These are phyloP conservation scores for Erinaceus europaeus DNA, from an alignment of 2,113 vertebrate species.

Conservation along the genomic window DNA sequence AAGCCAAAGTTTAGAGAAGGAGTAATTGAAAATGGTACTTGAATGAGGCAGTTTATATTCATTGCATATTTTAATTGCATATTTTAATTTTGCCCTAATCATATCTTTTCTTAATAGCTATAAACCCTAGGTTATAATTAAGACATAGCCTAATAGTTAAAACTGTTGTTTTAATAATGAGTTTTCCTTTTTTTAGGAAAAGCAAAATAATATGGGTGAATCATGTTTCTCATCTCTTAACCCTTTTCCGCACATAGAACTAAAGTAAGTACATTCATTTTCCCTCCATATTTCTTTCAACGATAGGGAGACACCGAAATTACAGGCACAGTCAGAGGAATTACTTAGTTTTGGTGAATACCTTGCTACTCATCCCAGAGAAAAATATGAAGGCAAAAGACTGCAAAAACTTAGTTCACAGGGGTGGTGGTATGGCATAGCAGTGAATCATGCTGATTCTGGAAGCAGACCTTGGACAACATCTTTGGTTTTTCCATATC, in stretches of 20 bases:
- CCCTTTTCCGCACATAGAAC: not conserved
- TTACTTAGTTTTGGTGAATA: not conserved
- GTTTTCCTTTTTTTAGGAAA: constrained; percentile 50
- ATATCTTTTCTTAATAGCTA: constrained; percentile 61
- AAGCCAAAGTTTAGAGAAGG: constrained; percentile 8
- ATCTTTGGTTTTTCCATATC: not conserved
- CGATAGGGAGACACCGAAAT: not conserved
- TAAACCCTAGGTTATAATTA: constrained; percentile 61
- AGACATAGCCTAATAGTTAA: constrained; percentile 61
- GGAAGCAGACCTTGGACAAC: not conserved
- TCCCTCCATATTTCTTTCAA: not conserved
- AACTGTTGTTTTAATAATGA: constrained; percentile 67
- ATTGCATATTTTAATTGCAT: too few species aligned
- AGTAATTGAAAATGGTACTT: constrained; percentile 51
- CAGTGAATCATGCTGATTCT: not conserved
- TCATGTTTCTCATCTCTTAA: not conserved
- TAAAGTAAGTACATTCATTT: not conserved
- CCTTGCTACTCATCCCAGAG: not conserved
- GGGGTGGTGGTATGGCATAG: not conserved
- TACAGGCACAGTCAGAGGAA: not conserved
- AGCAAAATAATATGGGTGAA: constrained; percentile 57
- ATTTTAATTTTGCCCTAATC: constrained; percentile 66
- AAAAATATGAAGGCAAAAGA: too few species aligned
- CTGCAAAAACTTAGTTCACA: not conserved
- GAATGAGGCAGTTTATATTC: constrained; percentile 14